Evolutionary conservation across 1,140 invertebrate genomes (phyloP).

Genomic region (Pseudomyrmex gracilis): DNA sequence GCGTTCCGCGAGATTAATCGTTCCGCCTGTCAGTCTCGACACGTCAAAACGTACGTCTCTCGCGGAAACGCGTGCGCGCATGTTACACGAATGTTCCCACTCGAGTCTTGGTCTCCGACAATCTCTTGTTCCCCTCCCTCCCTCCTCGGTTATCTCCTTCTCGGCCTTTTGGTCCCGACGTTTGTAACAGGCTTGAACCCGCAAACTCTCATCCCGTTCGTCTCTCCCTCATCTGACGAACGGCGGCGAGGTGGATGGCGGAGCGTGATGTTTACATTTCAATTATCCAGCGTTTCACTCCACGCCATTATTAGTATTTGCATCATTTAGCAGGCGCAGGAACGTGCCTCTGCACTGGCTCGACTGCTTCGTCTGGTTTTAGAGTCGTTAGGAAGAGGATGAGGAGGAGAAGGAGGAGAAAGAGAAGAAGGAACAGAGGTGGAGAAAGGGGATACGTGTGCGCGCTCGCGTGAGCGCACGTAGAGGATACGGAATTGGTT

Average conservation of each 20-base stretch:
- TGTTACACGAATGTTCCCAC: constrained; percentile 39
- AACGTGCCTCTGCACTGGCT: constrained; percentile 59
- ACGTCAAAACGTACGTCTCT: constrained; percentile 50
- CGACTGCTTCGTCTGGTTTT: constrained; percentile 56
- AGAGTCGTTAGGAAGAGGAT: constrained; percentile 47
- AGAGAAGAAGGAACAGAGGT: too few relatives aligned
- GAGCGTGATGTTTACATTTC: constrained; percentile 79
- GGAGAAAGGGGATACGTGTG: neutral
- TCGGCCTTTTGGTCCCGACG: constrained; percentile 48
- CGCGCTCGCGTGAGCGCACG: constrained; percentile 1
- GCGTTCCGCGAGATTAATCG: constrained; percentile 48
- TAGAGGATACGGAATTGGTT: constrained; percentile 47
- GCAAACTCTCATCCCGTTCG: constrained; percentile 42
- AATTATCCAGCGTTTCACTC: constrained; percentile 78
- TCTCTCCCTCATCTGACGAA: too few relatives aligned
- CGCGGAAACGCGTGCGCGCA: constrained; percentile 17
- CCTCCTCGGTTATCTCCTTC: constrained; percentile 30
- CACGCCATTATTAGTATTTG: constrained; percentile 80
- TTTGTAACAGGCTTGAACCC: constrained; percentile 60
- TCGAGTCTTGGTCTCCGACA: constrained; percentile 38
- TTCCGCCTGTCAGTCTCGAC: constrained; percentile 49
- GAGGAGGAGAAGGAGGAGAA: neutral
- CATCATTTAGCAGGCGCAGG: constrained; percentile 78
- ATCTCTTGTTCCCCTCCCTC: neutral
- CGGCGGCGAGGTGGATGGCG: constrained; percentile 34